phyloP scores from a whole-genome alignment of 2,113 vertebrate genomes.

The Leptocoma aspasia region DNA sequence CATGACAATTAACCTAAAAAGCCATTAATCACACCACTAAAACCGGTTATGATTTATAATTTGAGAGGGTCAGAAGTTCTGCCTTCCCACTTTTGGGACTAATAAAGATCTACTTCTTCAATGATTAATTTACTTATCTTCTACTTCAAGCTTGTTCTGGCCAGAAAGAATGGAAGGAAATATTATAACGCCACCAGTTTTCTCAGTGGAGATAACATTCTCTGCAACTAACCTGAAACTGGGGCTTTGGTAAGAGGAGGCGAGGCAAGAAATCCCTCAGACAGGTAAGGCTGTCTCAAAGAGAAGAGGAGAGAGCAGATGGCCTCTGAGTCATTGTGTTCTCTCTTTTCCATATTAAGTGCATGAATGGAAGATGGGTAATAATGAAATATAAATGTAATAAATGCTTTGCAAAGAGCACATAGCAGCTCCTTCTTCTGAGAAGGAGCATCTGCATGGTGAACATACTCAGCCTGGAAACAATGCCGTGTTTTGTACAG shows the following conservation, averaged over 20 bases:
- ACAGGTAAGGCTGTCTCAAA: neutral
- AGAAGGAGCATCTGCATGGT: neutral
- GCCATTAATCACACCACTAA: neutral
- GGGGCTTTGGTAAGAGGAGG: neutral
- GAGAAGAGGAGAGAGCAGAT: neutral
- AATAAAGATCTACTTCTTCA: neutral
- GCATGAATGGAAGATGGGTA: neutral
- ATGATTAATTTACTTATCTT: constrained; percentile 7
- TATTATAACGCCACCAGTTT: neutral
- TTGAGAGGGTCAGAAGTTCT: neutral
- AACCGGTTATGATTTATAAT: neutral
- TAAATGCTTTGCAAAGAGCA: neutral
- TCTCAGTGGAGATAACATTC: neutral
- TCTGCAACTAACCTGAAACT: neutral
- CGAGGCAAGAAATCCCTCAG: neutral
- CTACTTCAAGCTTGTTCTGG: neutral
- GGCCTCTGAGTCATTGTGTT: neutral
- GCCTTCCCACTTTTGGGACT: neutral
- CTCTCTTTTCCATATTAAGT: neutral
- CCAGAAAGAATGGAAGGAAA: neutral
- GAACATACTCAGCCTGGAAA: neutral
- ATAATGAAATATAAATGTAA: neutral
- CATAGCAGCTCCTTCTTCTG: neutral
- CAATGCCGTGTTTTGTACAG: neutral
- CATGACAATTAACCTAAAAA: neutral